Percentiles rank a stretch among this genome's conserved stretches.
Conservation (phyloP, 2,113 vertebrate species). For the Nothoprocta perdicaria region DNA sequence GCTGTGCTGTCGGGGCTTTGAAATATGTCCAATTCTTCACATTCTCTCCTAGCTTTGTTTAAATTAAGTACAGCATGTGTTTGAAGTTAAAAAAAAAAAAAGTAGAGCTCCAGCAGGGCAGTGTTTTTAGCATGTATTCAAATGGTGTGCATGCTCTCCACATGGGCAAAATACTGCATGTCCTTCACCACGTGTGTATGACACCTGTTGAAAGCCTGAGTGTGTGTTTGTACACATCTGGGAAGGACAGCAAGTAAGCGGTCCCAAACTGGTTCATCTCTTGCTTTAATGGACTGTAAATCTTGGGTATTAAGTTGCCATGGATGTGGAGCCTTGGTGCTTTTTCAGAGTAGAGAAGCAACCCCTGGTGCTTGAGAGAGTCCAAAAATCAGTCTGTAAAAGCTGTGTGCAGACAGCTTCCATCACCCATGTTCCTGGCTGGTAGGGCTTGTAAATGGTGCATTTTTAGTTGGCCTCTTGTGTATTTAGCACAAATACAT, state of each 20-base stretch:
- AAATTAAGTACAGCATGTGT: conserved; percentile 5
- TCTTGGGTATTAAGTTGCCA: neutral
- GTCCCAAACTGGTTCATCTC: neutral
- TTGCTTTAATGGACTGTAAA: neutral
- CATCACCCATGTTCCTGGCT: neutral
- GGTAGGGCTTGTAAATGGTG: neutral
- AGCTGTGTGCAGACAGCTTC: neutral
- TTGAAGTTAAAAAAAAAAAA: conserved; percentile 27
- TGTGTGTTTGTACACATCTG: neutral
- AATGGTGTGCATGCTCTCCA: neutral
- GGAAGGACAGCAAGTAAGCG: neutral
- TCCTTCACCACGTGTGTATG: neutral
- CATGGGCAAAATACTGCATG: fast-evolving
- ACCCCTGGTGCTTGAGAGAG: neutral
- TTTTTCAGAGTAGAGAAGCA: neutral
- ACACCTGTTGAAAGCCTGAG: neutral
- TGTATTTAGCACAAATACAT: neutral
- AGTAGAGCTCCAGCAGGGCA: neutral
- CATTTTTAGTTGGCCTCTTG: neutral
- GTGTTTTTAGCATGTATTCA: neutral
- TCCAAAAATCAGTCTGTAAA: neutral
- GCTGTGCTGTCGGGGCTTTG: neutral
- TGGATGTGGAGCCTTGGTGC: neutral
- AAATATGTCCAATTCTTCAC: conserved; percentile 14
- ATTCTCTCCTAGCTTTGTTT: conserved; percentile 34